Percentiles rank a stretch among this genome's conserved stretches.
Evolutionary conservation across 2,888 invertebrate genomes (phyloP).

Genomic region (Pardosa pseudoannulata): DNA sequence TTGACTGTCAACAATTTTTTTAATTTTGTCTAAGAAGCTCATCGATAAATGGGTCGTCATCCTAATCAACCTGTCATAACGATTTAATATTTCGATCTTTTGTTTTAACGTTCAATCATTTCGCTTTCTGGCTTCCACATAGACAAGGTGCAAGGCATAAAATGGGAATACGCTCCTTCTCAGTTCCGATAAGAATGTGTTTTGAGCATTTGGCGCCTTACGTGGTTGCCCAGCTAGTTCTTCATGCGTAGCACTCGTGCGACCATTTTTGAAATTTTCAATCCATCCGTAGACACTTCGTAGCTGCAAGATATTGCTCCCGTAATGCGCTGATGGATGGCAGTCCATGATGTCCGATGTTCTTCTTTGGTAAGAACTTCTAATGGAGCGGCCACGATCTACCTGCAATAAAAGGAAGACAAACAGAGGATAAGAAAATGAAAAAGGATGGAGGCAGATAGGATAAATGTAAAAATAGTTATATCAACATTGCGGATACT

Average conservation of each 20-base stretch:
- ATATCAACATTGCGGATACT: no score
- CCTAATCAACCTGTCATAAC: no score
- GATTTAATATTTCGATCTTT: no score
- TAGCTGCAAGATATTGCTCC: constrained; percentile 18
- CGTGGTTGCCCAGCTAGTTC: constrained; percentile 15
- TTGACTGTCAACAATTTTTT: no score
- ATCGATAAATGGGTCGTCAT: no score
- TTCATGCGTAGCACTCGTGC: constrained; percentile 16
- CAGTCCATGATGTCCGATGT: not conserved
- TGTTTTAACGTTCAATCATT: no score
- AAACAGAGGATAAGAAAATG: not conserved
- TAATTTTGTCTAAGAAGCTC: no score
- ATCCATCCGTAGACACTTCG: constrained; percentile 37
- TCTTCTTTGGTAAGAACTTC: not conserved
- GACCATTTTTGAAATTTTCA: constrained; percentile 22
- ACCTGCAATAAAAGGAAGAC: not conserved
- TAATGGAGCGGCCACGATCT: not conserved
- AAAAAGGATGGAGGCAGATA: not conserved
- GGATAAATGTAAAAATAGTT: no score
- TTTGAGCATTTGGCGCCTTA: not conserved
- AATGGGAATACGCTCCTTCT: no score
- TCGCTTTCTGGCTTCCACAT: no score
- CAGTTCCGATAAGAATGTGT: no score
- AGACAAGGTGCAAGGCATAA: no score
- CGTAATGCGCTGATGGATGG: constrained; percentile 28